A percentile compares a stretch with the other conserved stretches of the same genome.
These are phyloP conservation scores for Lipophrys pholis DNA, from an alignment of 2,113 vertebrate genomes.

Conservation along the genomic window DNA sequence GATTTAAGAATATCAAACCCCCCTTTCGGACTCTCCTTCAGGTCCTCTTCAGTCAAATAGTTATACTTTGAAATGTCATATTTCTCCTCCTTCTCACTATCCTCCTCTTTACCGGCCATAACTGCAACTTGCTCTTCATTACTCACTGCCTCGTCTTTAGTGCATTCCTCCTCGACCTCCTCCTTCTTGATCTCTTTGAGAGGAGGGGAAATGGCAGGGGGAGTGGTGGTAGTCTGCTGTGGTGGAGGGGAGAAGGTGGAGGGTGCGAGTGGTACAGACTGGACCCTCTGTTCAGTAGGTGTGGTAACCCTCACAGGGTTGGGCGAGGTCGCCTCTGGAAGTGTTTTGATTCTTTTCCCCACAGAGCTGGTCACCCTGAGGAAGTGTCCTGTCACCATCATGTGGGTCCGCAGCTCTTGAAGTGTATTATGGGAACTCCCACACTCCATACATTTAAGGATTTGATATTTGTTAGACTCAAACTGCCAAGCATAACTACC, in stretches of 20 bases:
- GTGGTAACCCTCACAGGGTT: conserved; percentile 74
- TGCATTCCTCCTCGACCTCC: conserved; percentile 85
- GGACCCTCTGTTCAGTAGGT: conserved; percentile 89
- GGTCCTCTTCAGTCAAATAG: conserved; percentile 96
- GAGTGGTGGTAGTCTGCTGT: conserved; percentile 74
- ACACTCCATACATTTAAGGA: conserved; percentile 97
- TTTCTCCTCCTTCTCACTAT: conserved; percentile 87
- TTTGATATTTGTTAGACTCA: conserved; percentile 95
- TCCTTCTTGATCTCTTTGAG: conserved; percentile 91
- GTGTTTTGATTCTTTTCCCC: conserved; percentile 91
- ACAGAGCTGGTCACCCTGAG: conserved; percentile 92
- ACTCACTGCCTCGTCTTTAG: conserved; percentile 78
- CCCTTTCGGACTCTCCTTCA: conserved; percentile 96
- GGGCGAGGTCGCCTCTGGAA: conserved; percentile 87
- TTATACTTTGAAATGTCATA: conserved; percentile 92
- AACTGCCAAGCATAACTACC: conserved; percentile 95
- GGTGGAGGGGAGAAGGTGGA: conserved; percentile 90
- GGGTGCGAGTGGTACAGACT: conserved; percentile 92
- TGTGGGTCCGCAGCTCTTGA: conserved; percentile 96
- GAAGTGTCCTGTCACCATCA: conserved; percentile 99
- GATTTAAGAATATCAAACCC: conserved; percentile 98
- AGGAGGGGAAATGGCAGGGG: conserved; percentile 82
- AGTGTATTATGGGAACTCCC: conserved; percentile 95
- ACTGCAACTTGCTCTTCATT: conserved; percentile 85
- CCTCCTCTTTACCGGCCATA: conserved; percentile 69